Conservation (phyloP, 2,113 vertebrate species). For the Poeciliopsis turrubarensis region DNA sequence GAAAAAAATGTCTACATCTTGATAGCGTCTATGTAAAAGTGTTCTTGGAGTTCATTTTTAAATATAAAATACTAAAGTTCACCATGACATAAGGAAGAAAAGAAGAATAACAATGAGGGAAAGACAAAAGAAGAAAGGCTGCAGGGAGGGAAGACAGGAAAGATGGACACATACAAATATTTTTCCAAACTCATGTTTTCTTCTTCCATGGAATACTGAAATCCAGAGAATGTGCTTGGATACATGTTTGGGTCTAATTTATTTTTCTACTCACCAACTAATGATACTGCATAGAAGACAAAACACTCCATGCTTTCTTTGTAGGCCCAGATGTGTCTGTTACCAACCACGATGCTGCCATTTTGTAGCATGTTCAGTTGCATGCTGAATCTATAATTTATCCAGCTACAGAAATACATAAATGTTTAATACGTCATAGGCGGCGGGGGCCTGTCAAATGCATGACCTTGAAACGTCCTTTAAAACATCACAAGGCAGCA, state of each 20-base stretch:
- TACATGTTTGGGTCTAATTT: neutral
- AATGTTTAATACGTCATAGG: constrained; percentile 74
- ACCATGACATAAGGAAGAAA: neutral
- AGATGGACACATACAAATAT: neutral
- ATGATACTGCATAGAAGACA: constrained; percentile 25
- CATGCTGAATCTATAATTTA: constrained; percentile 76
- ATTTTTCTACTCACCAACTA: neutral
- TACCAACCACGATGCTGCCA: constrained; percentile 58
- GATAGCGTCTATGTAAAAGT: too few relatives aligned
- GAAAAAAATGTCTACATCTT: neutral
- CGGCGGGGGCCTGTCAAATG: constrained; percentile 64
- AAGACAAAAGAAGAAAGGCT: neutral
- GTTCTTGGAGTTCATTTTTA: too few relatives aligned
- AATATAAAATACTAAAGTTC: too few relatives aligned
- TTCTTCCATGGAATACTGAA: too few relatives aligned
- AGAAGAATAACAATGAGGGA: neutral
- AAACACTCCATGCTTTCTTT: constrained; percentile 30
- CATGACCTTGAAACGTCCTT: constrained; percentile 82
- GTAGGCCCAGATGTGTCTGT: constrained; percentile 60
- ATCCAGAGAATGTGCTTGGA: neutral
- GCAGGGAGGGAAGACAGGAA: neutral
- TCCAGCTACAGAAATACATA: constrained; percentile 64
- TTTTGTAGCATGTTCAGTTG: constrained; percentile 70
- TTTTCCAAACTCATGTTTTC: too few relatives aligned
- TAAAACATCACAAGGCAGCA: constrained; percentile 70